Percentiles rank a stretch among this genome's conserved stretches.
These are phyloP conservation scores for Gouania willdenowi DNA, from an alignment of 2,797 vertebrate species.

Conservation along the genomic window DNA sequence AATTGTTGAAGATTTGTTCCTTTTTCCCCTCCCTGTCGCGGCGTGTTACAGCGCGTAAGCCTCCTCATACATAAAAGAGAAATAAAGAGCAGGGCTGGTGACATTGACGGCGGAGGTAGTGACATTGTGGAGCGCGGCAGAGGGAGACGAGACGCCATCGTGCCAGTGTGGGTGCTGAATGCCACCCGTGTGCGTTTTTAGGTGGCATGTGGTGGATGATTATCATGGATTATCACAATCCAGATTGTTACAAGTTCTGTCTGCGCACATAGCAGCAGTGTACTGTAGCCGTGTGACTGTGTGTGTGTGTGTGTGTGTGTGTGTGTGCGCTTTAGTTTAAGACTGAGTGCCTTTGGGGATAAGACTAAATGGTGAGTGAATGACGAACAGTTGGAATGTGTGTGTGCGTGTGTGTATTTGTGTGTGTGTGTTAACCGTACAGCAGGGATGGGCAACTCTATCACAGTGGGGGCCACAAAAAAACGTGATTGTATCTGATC, in stretches of 20 bases:
- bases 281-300: conserved; percentile 61
- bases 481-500: too few species aligned
- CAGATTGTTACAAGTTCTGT: conserved; percentile 77
- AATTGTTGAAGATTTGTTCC: conserved; percentile 62
- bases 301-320: conserved; percentile 30
- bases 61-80: conserved; percentile 58
- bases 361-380: conserved; percentile 73
- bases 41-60: conserved; percentile 9
- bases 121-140: conserved; percentile 66
- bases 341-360: conserved; percentile 71
- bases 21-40: conserved; percentile 1
- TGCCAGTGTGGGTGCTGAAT: conserved; percentile 69
- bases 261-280: conserved; percentile 65
- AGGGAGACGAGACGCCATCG: conserved; percentile 52
- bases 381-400: conserved; percentile 70
- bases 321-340: conserved; percentile 56
- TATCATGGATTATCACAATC: conserved; percentile 78
- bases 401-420: conserved; percentile 39
- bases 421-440: conserved; percentile 46
- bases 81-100: conserved; percentile 56
- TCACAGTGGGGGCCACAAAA: too few species aligned
- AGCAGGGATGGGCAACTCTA: conserved; percentile 39
- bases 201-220: conserved; percentile 77
- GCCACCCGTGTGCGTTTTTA: conserved; percentile 76
- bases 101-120: conserved; percentile 70